Percentiles rank a stretch among this genome's conserved stretches.
Conservation (phyloP, 2,888 invertebrate genomes). For the Scaptomyza flava region DNA sequence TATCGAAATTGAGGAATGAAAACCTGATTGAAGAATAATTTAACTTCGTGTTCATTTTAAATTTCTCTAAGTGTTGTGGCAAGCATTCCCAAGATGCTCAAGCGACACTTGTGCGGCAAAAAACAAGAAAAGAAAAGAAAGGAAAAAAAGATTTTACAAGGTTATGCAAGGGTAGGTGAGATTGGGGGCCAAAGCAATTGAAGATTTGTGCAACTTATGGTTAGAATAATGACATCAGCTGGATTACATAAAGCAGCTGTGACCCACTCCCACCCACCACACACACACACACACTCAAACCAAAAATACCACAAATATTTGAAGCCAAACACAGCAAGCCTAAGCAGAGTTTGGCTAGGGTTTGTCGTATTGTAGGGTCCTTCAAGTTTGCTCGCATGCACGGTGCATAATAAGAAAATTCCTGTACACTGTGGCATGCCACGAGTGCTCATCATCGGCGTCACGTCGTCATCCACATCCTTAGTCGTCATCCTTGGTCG, state of each 20-base stretch:
- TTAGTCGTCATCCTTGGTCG: conserved; percentile 17
- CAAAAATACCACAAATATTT: conserved; percentile 43
- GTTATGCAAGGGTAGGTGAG: background rate
- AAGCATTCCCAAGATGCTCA: conserved; percentile 55
- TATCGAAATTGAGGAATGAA: no score
- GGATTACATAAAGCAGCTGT: conserved; percentile 20
- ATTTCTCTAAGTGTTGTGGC: conserved; percentile 4
- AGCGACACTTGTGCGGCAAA: conserved; percentile 59
- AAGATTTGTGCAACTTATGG: conserved; percentile 54
- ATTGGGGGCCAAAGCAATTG: conserved; percentile 42
- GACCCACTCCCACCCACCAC: background rate
- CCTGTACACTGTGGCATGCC: conserved; percentile 68
- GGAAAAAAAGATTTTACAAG: conserved; percentile 10
- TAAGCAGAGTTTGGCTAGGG: background rate
- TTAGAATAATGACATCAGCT: conserved; percentile 68
- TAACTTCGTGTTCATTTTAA: no score
- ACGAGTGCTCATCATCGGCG: conserved; percentile 43
- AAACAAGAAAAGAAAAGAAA: background rate
- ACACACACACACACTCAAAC: background rate
- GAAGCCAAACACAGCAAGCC: conserved; percentile 1
- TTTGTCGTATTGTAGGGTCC: background rate
- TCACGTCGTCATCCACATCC: conserved; percentile 15
- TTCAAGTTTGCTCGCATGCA: conserved; percentile 52
- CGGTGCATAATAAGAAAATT: conserved; percentile 73
- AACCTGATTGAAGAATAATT: no score